Base-by-base conservation (phyloP, 2,113 vertebrate species). In the Chloroceryle aenea region DNA sequence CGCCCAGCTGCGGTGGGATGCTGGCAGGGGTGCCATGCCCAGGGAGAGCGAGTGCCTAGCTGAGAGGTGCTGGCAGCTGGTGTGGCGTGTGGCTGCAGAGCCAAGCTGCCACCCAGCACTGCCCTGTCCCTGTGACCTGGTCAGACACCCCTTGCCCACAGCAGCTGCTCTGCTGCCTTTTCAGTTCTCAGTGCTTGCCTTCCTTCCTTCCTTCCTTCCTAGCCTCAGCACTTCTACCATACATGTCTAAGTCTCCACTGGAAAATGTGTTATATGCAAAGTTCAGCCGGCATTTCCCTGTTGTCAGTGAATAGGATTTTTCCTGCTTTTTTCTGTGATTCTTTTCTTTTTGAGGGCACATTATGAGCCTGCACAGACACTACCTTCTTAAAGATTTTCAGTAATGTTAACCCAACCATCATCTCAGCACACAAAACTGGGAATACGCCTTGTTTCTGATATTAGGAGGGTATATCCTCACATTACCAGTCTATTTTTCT, bases 211-310 rank as follows among this genome's bases (percentile, higher is more conserved):
- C 11, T 7, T 5, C 32, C 22, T 12, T 18, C 55, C 53, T 10
- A 2, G 14, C 23, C 11, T 12, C 3, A 0, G n/a, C 43, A 12
- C 34, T 22, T 27, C 89, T 30, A 5, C 0, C 34, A 2, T 4
- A 9, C 5, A 4, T 1, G 0, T 10, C n/a, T 20, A 25, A 13
- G 27, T 19, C 52, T 17, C 47, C 2, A 0, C 22, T 26, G 22
- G 18, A 23, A 73, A 71, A n/a, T 7, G 4, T 3, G 22, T 5
- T 32, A 13, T 2, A 4, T 15, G 45, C 19, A 15, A 12, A 9
- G 10, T 14, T 27, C 25, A 6, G 30, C 3, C 0, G 67, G 30
- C 1, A 0, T 47, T 55, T 26, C n/a, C 10, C 52, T 75, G 40
- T 7, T n/a, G 12, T 45, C 27, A 20, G 4, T 11, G 3, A 63